Conservation (phyloP, 2,113 vertebrate species). For the Synodontis membranacea region DNA sequence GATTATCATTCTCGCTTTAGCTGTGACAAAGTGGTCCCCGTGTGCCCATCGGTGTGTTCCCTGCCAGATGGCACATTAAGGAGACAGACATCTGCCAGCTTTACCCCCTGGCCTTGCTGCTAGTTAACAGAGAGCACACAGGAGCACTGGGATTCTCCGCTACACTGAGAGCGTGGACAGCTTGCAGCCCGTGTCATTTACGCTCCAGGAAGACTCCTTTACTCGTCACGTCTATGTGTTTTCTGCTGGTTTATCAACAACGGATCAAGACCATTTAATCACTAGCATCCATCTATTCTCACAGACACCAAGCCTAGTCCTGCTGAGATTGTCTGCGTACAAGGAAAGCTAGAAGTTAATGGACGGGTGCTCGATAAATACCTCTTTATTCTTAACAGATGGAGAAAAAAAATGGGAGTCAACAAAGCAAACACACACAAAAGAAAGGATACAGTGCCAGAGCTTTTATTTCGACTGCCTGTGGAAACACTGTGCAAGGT, state of each 20-base stretch:
- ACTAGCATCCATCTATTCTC: neutral
- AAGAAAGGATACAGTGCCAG: neutral
- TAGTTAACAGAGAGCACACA: conserved; percentile 36
- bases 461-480: neutral
- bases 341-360: neutral
- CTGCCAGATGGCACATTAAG: conserved; percentile 58
- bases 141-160: conserved; percentile 33
- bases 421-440: neutral
- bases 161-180: conserved; percentile 25
- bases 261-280: conserved; percentile 12
- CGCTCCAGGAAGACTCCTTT: conserved; percentile 8
- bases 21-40: conserved; percentile 49
- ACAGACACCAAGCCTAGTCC: neutral
- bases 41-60: conserved; percentile 32
- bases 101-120: conserved; percentile 42
- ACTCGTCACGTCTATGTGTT: neutral
- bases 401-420: neutral
- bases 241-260: conserved; percentile 1
- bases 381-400: conserved; percentile 2
- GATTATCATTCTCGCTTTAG: conserved; percentile 44
- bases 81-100: conserved; percentile 51
- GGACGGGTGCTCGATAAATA: conserved; percentile 9
- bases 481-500: neutral
- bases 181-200: conserved; percentile 35
- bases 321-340: neutral